These are phyloP conservation scores for Polydrusus cervinus DNA, from an alignment of 2,888 invertebrate genomes.

Conservation along the genomic window DNA sequence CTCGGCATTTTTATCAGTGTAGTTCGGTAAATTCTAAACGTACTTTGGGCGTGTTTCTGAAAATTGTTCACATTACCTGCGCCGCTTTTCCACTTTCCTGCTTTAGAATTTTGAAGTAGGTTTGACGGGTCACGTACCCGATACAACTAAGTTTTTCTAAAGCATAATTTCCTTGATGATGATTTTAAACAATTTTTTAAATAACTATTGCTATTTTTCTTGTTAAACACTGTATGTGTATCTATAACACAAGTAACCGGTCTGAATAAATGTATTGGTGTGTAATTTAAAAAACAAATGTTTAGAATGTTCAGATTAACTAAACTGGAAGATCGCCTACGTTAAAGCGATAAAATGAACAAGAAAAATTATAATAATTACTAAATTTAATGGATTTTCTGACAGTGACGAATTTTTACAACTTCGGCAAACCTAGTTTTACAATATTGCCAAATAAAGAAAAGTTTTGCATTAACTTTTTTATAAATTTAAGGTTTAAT, in stretches of 20 bases:
- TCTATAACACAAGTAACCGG: too few relatives aligned
- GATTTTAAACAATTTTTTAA: background rate
- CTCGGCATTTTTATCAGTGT: too few relatives aligned
- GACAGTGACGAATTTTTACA: background rate
- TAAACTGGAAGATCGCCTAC: conserved; percentile 24
- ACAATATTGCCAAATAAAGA: background rate
- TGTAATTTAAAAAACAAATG: conserved; percentile 29
- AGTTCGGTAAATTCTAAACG: too few relatives aligned
- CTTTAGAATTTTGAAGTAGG: too few relatives aligned
- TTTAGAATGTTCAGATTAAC: conserved; percentile 1
- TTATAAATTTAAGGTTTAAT: background rate
- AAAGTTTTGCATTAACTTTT: background rate
- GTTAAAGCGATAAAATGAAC: conserved; percentile 10
- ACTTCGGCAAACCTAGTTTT: background rate
- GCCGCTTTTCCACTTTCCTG: too few relatives aligned
- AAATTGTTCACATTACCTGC: too few relatives aligned
- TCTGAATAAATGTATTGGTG: background rate
- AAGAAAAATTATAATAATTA: conserved; percentile 7
- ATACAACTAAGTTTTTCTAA: too few relatives aligned
- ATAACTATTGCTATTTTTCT: background rate
- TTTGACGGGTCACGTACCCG: too few relatives aligned
- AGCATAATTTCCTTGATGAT: too few relatives aligned
- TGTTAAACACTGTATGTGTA: background rate
- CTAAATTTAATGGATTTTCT: background rate
- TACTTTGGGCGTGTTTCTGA: too few relatives aligned